Evolutionary conservation across 2,113 vertebrate species (phyloP).

Genomic region (Aptenodytes forsteri): DNA sequence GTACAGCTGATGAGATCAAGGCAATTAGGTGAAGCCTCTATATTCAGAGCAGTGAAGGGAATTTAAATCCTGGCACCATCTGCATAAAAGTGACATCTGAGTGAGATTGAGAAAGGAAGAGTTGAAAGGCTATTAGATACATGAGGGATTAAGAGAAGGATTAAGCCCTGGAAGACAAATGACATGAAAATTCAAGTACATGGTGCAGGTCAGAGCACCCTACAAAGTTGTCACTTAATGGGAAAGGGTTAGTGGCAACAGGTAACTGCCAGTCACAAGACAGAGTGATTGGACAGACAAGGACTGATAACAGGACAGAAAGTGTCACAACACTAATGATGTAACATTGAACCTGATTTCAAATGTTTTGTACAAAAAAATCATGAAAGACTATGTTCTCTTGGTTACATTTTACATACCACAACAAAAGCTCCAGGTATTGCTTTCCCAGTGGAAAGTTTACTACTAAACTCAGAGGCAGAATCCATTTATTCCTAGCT

Average conservation of each 20-base stretch:
- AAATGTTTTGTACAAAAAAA: background rate
- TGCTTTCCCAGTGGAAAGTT: background rate
- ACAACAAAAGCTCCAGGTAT: background rate
- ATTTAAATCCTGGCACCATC: background rate
- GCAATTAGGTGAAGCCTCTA: background rate
- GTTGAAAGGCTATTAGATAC: background rate
- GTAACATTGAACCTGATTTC: background rate
- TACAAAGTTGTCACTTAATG: background rate
- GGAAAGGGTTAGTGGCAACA: background rate
- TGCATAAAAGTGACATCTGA: background rate
- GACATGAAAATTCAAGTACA: background rate
- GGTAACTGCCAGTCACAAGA: background rate
- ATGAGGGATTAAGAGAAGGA: background rate
- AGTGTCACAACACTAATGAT: background rate
- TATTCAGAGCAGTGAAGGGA: background rate
- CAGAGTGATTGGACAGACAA: background rate
- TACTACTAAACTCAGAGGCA: background rate
- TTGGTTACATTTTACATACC: background rate
- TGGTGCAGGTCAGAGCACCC: background rate
- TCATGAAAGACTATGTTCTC: background rate
- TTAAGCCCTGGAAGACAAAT: background rate
- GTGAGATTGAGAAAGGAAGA: background rate
- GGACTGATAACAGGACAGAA: background rate
- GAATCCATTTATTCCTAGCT: background rate
- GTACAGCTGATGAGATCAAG: background rate